Evolutionary conservation across 2,113 vertebrate species (phyloP).

Genomic region (Lota lota): DNA sequence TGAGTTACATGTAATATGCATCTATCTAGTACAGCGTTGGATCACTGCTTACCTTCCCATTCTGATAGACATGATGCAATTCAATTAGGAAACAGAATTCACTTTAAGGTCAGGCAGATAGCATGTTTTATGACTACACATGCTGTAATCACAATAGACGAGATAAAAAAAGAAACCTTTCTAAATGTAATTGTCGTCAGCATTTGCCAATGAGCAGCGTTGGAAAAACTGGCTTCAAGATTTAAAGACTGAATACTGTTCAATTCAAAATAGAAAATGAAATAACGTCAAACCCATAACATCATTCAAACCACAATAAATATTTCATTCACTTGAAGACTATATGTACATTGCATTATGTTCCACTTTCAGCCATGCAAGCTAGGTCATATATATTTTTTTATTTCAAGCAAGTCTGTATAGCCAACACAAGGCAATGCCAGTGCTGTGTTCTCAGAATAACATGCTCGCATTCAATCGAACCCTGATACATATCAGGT

Average conservation of each 20-base stretch:
- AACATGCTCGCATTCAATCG: constrained; percentile 30
- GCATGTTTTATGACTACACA: constrained; percentile 28
- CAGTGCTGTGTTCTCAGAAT: constrained; percentile 17
- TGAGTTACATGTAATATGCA: constrained; percentile 13
- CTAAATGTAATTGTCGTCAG: too few species aligned
- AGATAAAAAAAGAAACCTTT: too few species aligned
- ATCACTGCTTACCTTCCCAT: constrained; percentile 77
- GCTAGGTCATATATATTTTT: constrained; percentile 16
- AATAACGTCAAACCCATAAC: not conserved
- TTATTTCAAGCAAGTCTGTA: constrained; percentile 20
- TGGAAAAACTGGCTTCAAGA: constrained; percentile 1
- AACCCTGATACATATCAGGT: constrained; percentile 44
- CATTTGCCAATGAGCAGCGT: too few species aligned
- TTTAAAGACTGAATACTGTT: not conserved
- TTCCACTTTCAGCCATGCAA: constrained; percentile 56
- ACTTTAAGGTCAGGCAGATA: constrained; percentile 57
- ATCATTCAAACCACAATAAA: constrained; percentile 14
- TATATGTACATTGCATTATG: constrained; percentile 15
- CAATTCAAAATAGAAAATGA: not conserved
- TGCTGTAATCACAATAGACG: too few species aligned
- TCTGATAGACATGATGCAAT: constrained; percentile 78
- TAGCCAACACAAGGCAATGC: constrained; percentile 24
- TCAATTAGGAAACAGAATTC: constrained; percentile 76
- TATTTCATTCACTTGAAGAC: constrained; percentile 10
- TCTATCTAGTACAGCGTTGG: constrained; percentile 35